Evolutionary conservation across 2,797 vertebrate species (phyloP).

Genomic region (Gallinago solitaria): DNA sequence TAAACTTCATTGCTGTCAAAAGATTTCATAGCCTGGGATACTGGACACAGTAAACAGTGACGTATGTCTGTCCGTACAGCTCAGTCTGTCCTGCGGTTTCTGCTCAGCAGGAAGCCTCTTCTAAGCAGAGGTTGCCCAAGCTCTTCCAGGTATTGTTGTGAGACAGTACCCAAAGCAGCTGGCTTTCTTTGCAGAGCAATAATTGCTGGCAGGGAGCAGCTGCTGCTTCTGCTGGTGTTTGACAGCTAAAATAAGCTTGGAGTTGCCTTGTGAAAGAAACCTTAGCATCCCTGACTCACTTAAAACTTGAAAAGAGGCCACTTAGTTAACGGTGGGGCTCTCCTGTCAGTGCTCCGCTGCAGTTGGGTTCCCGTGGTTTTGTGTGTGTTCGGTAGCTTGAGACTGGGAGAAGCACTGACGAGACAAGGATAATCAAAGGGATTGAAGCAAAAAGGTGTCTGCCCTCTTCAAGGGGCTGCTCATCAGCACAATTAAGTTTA

Average conservation of each 20-base stretch:
- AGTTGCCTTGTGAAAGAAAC: not conserved
- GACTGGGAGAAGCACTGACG: not conserved
- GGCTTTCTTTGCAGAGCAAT: not conserved
- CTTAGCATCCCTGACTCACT: not conserved
- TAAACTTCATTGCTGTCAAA: conserved; percentile 18
- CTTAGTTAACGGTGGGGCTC: not conserved
- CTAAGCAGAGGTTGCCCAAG: not conserved
- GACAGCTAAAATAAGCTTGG: not conserved
- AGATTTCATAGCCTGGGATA: not conserved
- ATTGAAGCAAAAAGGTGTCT: not conserved
- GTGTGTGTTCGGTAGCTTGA: not conserved
- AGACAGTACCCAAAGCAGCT: not conserved
- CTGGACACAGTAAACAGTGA: not conserved
- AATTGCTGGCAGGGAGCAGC: conserved; percentile 12
- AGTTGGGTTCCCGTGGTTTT: not conserved
- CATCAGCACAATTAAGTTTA: not conserved
- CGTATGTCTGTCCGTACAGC: not conserved
- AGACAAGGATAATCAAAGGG: not conserved
- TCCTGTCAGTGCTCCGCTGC: not conserved
- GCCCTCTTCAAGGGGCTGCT: not conserved
- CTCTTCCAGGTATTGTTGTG: not conserved
- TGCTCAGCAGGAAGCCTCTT: not conserved
- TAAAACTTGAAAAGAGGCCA: not conserved
- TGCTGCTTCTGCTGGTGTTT: not conserved
- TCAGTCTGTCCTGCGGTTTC: not conserved